phyloP scores from a whole-genome alignment of 2,113 vertebrate genomes.

The Anser brachyrhynchus region DNA sequence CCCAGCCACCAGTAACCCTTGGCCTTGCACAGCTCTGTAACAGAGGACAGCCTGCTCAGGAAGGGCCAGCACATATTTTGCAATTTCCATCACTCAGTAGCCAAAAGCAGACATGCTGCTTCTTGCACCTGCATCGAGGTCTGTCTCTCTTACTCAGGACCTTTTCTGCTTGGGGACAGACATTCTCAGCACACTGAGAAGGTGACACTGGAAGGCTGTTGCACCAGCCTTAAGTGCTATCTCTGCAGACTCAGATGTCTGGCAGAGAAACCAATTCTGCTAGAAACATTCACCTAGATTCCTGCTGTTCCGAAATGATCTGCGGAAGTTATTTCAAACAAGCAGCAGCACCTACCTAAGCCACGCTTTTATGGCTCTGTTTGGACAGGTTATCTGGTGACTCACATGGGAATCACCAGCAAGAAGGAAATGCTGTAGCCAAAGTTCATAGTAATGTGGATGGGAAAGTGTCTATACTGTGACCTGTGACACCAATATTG shows the following conservation, averaged over 20 bases:
- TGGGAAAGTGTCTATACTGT: background rate
- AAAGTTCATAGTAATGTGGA: background rate
- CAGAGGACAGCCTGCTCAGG: constrained; percentile 19
- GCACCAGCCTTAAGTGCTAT: background rate
- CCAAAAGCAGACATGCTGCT: constrained; percentile 13
- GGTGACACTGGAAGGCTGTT: background rate
- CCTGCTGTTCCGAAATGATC: background rate
- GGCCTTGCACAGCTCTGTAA: background rate
- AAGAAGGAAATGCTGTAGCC: background rate
- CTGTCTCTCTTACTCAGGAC: background rate
- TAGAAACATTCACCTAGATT: background rate
- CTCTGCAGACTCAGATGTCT: background rate
- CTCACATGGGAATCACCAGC: background rate
- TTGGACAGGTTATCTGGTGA: background rate
- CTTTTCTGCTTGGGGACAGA: background rate
- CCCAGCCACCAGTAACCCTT: background rate
- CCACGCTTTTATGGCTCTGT: background rate
- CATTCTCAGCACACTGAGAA: background rate
- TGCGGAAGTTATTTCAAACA: background rate
- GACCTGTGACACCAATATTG: background rate
- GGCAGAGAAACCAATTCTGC: background rate
- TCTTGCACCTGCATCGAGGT: background rate
- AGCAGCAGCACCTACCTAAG: background rate
- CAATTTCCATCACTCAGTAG: constrained; percentile 19
- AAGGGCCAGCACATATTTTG: background rate